Evolutionary conservation across 1,140 invertebrate genomes (phyloP).

Genomic region (Brachystomella parvula): DNA sequence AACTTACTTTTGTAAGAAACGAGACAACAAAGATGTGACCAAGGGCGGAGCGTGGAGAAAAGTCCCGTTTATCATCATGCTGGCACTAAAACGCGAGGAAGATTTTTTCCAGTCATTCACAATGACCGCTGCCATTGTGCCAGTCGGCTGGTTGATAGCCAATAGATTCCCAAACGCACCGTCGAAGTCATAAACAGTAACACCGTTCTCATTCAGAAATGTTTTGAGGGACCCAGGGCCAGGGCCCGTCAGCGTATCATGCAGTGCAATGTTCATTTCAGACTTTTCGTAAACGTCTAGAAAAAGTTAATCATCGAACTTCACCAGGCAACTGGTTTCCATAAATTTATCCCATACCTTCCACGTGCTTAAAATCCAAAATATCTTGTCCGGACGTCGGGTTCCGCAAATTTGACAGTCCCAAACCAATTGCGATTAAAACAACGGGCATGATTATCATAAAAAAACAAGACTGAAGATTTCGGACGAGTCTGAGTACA

Average conservation of each 20-base stretch:
- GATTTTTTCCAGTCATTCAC: not conserved
- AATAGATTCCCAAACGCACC: conserved; percentile 32
- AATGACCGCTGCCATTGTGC: conserved; percentile 22
- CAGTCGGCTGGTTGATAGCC: conserved; percentile 10
- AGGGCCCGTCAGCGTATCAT: not conserved
- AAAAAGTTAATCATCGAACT: conserved; percentile 12
- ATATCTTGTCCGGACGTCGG: conserved; percentile 47
- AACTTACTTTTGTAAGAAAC: not conserved
- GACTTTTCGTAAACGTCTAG: conserved; percentile 32
- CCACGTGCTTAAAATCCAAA: conserved; percentile 53
- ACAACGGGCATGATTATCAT: conserved; percentile 55
- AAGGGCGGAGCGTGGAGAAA: conserved; percentile 65
- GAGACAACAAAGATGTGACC: conserved; percentile 32
- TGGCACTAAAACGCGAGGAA: not conserved
- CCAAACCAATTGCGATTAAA: conserved; percentile 57
- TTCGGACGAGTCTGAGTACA: conserved; percentile 49
- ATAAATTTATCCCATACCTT: conserved; percentile 40
- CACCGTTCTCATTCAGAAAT: conserved; percentile 2
- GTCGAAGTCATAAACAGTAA: conserved; percentile 18
- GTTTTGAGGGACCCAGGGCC: not conserved
- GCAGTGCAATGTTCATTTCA: conserved; percentile 38
- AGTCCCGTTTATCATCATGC: conserved; percentile 29
- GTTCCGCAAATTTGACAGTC: conserved; percentile 56
- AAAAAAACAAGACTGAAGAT: conserved; percentile 52
- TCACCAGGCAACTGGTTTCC: not conserved